phyloP scores from a whole-genome alignment of 2,888 invertebrate genomes.

The Drosophila diplacantha region DNA sequence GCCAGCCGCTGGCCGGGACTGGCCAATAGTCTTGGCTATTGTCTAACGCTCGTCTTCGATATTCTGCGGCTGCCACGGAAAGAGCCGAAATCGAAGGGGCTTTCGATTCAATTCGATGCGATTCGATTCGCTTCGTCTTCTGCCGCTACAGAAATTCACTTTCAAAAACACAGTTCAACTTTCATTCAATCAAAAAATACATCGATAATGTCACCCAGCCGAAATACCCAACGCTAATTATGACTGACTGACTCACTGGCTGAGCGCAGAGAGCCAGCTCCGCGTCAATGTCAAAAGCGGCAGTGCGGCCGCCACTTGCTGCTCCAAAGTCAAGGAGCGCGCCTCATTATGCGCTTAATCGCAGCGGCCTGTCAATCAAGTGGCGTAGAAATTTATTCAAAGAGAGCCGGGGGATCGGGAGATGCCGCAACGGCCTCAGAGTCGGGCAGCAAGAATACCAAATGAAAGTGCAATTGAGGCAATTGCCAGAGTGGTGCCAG shows the following conservation, averaged over 20 bases:
- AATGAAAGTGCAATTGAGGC: conserved; percentile 43
- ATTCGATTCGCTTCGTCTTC: conserved; percentile 31
- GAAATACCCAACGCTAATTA: conserved; percentile 45
- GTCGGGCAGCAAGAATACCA: conserved; percentile 31
- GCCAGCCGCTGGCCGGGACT: conserved; percentile 3
- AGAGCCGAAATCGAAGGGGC: conserved; percentile 21
- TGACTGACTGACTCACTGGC: conserved; percentile 39
- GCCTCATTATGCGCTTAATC: conserved; percentile 34
- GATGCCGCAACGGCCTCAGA: conserved; percentile 1
- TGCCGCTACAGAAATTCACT: conserved; percentile 41
- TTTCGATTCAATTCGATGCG: conserved; percentile 27
- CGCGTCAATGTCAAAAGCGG: conserved; percentile 34
- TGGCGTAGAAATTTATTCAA: conserved; percentile 38
- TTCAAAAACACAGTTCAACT: conserved; percentile 46
- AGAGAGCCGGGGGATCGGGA: conserved; percentile 5
- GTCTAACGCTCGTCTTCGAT: conserved; percentile 34
- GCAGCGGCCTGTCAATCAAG: conserved; percentile 36
- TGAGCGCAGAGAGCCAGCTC: not conserved
- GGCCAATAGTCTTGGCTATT: conserved; percentile 14
- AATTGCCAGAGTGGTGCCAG: conserved; percentile 13
- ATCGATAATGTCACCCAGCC: conserved; percentile 47
- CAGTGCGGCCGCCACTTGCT: conserved; percentile 11
- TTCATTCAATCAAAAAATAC: conserved; percentile 46
- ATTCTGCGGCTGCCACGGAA: conserved; percentile 18
- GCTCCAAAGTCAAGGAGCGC: conserved; percentile 24